Base-by-base conservation (phyloP, 2,797 vertebrate genomes). In the Lerista edwardsae region DNA sequence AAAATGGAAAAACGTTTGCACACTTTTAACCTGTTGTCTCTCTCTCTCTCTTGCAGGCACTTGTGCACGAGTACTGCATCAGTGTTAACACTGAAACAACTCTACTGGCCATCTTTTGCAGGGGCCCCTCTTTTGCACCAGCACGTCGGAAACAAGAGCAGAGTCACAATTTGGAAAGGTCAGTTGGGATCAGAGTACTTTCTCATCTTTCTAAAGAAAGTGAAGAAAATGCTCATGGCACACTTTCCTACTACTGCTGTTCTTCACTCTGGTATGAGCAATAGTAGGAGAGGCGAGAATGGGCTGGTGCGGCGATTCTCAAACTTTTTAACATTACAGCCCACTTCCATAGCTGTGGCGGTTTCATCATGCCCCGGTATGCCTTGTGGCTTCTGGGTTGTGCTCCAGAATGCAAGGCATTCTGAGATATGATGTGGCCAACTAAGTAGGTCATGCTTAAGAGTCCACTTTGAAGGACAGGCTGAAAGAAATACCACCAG, bases 141-240 rank as follows among this genome's bases (percentile, higher is more conserved):
- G 23, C 82, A 68, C 87, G 93, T 90, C 88, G 88, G 72, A 90
- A 92, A 89, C 88, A 92, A 92, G 84, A 80, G 87, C 87, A 94
- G 73, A 79, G 84, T 87, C 88, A 88, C 81, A 93, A 92, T 91
- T 90, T 87, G 15, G 85, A 91, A 95, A 95, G 94, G 95, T 96
- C 86, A 90, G 93, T 93, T 17, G 69, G 87, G 89, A 75, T 75
- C 44, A 34, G 31, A 4, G 15, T 34, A 51, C 9, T 71, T 69
- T 78, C 75, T 84, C 31, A 39, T 34, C 21, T 21, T 47, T 11
- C 47, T 47, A 47, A 47, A 47, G 47, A 47, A 44, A 83, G 55
- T 3, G 1, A 39, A 47, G 47, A 47, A 44, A 83, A 39, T 3
- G 1, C 31, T 12, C 3, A 11, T 25, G 8, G 34, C 39, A 15